Base-by-base conservation (phyloP, 2,113 vertebrate species). In the Chloebia gouldiae region DNA sequence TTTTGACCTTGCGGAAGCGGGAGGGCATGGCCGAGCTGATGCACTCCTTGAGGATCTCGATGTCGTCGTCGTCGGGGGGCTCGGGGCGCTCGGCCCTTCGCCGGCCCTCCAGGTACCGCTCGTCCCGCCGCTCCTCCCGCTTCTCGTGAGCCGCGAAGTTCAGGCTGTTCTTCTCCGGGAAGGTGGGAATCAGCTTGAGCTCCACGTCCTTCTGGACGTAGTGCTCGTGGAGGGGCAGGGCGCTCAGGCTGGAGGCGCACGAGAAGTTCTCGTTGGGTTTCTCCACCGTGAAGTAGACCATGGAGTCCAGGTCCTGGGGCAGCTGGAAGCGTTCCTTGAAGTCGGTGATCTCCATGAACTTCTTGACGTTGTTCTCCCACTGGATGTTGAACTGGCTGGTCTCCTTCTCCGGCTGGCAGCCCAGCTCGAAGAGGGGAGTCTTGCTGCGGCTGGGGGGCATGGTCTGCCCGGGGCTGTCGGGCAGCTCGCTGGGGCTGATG, bases 401-500 rank as follows among this genome's bases (percentile, higher is more conserved):
- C 86, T 99, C 99, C 18, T 97, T 98, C 91, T 98, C 97, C 0
- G 97, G 92, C 2, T 97, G 96, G 27, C 97, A 97, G 60, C 88
- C 98, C 69, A 98, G 59, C 75, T 99, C 99, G 1, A 98, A 99
- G 9, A 98, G 99, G 1, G 99, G 99, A 0, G 99, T 99, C 97
- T 99, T 99, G 97, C 99, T 99, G 45, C 99, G 98, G 95, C 99
- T 99, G 2, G 99, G 99, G 0, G 99, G 99, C 99, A 99, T 99
- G 30, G 99, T 99, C 98, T 99, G 99, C 15, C 99, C 99, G 0
- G 99, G 99, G 93, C 99, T 99, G 97, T 99, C 99, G 0, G 99
- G 99, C 59, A 99, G 97, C 96, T 99, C 99, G 21, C 99, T 99
- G 40, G 99, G 99, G 25, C 99, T 99, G 94, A 99, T 98, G 4